Conservation (phyloP, 2,888 invertebrate genomes). For the Hofmannophila pseudospretella region DNA sequence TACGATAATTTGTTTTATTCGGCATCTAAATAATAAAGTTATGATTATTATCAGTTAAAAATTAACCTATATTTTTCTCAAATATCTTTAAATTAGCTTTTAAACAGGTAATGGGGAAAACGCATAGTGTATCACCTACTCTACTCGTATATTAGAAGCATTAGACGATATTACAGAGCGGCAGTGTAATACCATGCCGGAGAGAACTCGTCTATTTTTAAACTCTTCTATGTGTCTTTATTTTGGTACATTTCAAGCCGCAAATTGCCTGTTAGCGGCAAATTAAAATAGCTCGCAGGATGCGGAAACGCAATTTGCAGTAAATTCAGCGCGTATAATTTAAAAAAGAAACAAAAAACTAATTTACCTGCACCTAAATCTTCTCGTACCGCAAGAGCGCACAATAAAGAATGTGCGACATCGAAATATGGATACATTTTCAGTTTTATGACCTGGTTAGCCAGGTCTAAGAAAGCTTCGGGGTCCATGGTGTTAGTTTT, state of each 20-base stretch:
- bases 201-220: slow-evolving; percentile 68
- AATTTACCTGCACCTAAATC: slow-evolving; percentile 93
- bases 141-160: no score
- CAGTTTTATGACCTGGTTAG: slow-evolving; percentile 98
- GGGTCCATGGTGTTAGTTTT: slow-evolving; percentile 87
- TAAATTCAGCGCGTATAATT: slow-evolving; percentile 37
- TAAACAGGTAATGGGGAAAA: no score
- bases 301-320: slow-evolving; percentile 32
- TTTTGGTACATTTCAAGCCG: slow-evolving; percentile 49
- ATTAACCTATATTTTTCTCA: no score
- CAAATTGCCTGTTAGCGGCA: slow-evolving; percentile 23
- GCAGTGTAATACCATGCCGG: slow-evolving; percentile 29
- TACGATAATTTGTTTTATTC: no score
- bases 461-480: slow-evolving; percentile 97
- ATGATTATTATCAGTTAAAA: no score
- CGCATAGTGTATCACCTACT: neutral
- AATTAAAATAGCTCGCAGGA: slow-evolving; percentile 25
- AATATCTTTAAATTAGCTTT: no score
- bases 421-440: slow-evolving; percentile 99
- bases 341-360: slow-evolving; percentile 30
- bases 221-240: slow-evolving; percentile 56
- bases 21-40: no score
- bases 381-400: slow-evolving; percentile 96
- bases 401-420: slow-evolving; percentile 96
- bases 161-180: slow-evolving; percentile 10